Conservation (phyloP, 1,140 invertebrate genomes). For the Ditylenchus dipsaci region DNA sequence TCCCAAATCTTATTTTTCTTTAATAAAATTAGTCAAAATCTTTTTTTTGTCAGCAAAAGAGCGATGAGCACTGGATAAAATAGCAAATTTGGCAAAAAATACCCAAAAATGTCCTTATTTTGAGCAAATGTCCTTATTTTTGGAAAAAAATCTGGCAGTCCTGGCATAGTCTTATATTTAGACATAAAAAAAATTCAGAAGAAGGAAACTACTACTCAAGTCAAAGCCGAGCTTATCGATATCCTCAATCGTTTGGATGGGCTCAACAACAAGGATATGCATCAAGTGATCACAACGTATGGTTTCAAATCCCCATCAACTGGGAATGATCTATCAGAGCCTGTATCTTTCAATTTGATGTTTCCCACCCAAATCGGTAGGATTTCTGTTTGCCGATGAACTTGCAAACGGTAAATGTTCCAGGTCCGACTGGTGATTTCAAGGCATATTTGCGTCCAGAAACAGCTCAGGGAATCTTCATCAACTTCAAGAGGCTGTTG, state of each 20-base stretch:
- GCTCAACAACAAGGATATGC: slow-evolving; percentile 82
- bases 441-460: slow-evolving; percentile 74
- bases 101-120: no score
- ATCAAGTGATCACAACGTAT: slow-evolving; percentile 74
- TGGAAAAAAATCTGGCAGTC: no score
- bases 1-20: no score
- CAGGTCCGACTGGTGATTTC: slow-evolving; percentile 66
- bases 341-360: slow-evolving; percentile 97
- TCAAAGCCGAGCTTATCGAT: slow-evolving; percentile 63
- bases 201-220: slow-evolving; percentile 70
- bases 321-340: slow-evolving; percentile 85
- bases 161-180: no score
- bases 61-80: no score
- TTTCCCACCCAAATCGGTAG: slow-evolving; percentile 84
- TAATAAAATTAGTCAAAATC: neutral
- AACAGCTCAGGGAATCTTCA: slow-evolving; percentile 98
- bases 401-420: neutral
- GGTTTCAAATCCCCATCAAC: slow-evolving; percentile 89
- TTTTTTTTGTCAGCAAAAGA: slow-evolving; percentile 1
- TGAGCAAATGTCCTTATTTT: no score
- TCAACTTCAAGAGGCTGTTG: slow-evolving; percentile 91
- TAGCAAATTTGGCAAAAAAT: no score
- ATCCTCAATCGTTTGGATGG: slow-evolving; percentile 68
- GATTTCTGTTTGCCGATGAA: slow-evolving; percentile 65
- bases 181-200: no score